Conservation (phyloP, 2,797 vertebrate species). For the Gephyroberyx darwinii region DNA sequence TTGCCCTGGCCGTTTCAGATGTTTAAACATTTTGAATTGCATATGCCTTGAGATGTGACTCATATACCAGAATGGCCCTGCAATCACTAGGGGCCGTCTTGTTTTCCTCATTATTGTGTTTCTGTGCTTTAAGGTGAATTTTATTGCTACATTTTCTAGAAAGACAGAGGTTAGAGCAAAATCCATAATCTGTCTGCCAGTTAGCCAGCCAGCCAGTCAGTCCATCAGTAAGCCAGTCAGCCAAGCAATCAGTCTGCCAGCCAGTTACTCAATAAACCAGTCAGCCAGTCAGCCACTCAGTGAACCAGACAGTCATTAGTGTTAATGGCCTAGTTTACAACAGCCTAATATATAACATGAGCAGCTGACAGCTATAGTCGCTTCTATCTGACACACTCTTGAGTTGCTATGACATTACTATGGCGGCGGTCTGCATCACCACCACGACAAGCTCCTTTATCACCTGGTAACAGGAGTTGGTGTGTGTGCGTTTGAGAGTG, state of each 20-base stretch:
- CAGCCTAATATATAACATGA: conserved; percentile 70
- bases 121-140: too few species aligned
- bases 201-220: too few species aligned
- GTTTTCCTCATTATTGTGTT: too few species aligned
- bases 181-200: too few species aligned
- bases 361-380: conserved; percentile 73
- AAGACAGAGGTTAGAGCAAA: too few species aligned
- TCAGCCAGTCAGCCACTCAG: conserved; percentile 42
- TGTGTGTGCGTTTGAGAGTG: neutral
- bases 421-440: conserved; percentile 50
- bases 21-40: too few species aligned
- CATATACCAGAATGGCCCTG: too few species aligned
- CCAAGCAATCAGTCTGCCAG: conserved; percentile 29
- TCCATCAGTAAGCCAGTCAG: conserved; percentile 4
- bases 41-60: too few species aligned
- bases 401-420: conserved; percentile 52
- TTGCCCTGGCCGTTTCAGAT: too few species aligned
- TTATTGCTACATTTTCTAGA: too few species aligned
- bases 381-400: conserved; percentile 73
- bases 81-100: too few species aligned
- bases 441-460: conserved; percentile 74
- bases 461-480: conserved; percentile 79
- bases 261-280: conserved; percentile 32
- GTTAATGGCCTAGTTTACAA: conserved; percentile 59
- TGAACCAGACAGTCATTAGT: conserved; percentile 13